Evolutionary conservation across 2,113 vertebrate species (phyloP).

Genomic region (Speoplatyrhinus poulsoni): DNA sequence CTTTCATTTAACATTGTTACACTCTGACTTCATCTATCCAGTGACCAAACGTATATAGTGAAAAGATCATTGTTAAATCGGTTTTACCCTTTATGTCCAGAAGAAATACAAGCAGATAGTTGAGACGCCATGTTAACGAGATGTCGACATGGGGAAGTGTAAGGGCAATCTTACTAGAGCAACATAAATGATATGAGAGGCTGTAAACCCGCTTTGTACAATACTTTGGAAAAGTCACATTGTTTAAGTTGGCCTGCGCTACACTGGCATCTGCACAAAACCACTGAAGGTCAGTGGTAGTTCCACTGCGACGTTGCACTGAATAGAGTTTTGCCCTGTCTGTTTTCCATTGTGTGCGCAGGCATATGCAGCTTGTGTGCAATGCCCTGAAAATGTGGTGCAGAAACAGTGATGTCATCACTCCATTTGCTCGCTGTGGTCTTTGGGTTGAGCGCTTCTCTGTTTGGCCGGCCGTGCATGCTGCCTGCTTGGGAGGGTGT

Average conservation of each 20-base stretch:
- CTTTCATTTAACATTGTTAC: conserved; percentile 58
- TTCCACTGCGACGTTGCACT: neutral
- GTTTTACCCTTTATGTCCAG: conserved; percentile 4
- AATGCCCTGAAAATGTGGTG: conserved; percentile 35
- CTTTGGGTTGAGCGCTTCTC: conserved; percentile 50
- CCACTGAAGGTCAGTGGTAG: conserved; percentile 36
- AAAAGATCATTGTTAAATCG: conserved; percentile 47
- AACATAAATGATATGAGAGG: conserved; percentile 15
- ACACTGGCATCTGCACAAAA: conserved; percentile 41
- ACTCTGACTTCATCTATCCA: conserved; percentile 39
- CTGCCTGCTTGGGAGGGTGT: conserved; percentile 42
- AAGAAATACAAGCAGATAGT: neutral
- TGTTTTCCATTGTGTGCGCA: conserved; percentile 51
- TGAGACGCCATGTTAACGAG: conserved; percentile 3
- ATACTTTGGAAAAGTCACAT: conserved; percentile 25
- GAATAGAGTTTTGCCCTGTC: conserved; percentile 20
- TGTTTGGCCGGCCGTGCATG: conserved; percentile 25
- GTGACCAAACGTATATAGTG: conserved; percentile 25
- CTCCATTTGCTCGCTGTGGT: conserved; percentile 52
- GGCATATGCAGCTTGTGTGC: conserved; percentile 51
- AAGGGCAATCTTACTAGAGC: conserved; percentile 16
- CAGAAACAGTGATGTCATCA: conserved; percentile 61
- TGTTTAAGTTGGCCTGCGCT: conserved; percentile 35
- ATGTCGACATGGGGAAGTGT: neutral
- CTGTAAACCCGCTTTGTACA: conserved; percentile 22